These are phyloP conservation scores for Dinocampus coccinellae DNA, from an alignment of 2,888 invertebrate species.

Conservation along the genomic window DNA sequence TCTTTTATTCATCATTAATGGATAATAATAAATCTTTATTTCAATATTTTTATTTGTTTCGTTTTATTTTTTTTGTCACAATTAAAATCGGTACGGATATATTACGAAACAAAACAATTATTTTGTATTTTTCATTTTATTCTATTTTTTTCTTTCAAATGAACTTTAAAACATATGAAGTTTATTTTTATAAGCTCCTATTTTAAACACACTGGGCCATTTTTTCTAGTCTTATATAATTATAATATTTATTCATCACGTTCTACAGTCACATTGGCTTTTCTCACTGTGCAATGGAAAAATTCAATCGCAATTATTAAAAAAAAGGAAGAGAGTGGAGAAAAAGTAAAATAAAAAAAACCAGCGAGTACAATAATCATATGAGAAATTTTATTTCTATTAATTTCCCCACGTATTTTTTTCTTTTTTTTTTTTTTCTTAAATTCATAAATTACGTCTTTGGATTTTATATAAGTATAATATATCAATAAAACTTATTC, in stretches of 20 bases:
- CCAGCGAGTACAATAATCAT: background rate
- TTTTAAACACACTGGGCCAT: slow-evolving; percentile 19
- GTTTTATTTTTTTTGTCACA: slow-evolving; percentile 38
- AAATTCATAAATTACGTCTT: background rate
- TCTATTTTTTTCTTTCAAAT: too few species aligned
- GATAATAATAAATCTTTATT: background rate
- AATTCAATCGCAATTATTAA: background rate
- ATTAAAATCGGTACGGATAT: background rate
- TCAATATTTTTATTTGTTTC: background rate
- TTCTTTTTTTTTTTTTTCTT: slow-evolving; percentile 13
- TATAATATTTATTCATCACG: background rate
- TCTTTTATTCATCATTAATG: slow-evolving; percentile 38
- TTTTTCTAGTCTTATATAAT: slow-evolving; percentile 18
- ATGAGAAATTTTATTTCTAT: background rate
- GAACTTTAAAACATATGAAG: too few species aligned
- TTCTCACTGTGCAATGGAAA: background rate
- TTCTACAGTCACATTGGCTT: background rate
- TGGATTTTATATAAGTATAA: slow-evolving; percentile 45
- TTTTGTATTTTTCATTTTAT: too few species aligned
- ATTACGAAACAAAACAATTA: too few species aligned
- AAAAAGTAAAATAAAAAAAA: background rate
- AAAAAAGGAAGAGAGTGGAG: background rate
- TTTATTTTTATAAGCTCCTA: too few species aligned
- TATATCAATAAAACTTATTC: slow-evolving; percentile 40
- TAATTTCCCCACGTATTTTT: too few species aligned